Evolutionary conservation across 2,113 vertebrate species (phyloP), one percentile per base, ranked within the genome.

Genomic region (Egretta garzetta): DNA sequence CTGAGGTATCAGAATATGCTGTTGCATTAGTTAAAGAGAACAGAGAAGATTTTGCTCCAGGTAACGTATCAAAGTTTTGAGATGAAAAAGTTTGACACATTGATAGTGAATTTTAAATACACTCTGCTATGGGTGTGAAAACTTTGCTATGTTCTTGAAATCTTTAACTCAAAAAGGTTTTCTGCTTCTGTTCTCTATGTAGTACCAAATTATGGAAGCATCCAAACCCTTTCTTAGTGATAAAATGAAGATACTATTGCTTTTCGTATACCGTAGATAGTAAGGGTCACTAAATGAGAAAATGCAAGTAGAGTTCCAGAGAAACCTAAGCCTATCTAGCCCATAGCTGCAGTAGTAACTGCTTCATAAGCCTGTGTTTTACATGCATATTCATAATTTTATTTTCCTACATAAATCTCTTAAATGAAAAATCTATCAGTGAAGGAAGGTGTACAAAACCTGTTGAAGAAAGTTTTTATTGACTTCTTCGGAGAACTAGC

Each of bases 1-100:
- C 98, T 84, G 99, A 99, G 96, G 99, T 99, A 21, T 99, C 98
- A 21, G 98, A 99, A 88, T 98, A 99, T 52, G 99, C 99, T 16
- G 97, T 99, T 89, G 95, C 97, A 18, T 97, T 99, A 90, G 98
- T 99, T 93, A 99, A 99, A 96, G 98, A 99, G 56, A 98, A 94
- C 86, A 97, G 97, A 93, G 98, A 99, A 96, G 98, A 98, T 94
- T 98, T 98, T 26, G 96, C 97, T 79, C 93, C 98, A 95, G 99
- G 99, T 99, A 98, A 98, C 35, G 35, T 82, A 84, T 55, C 79
- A 33, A 93, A 66, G 43, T 74, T 88, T 58, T 68, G 28, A 56
- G 45, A 71, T 63, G 33, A 37, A 63, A 85, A 35, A 76, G 4
- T 19, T 59, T 74, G n/a, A 39, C n/a, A 12, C 24, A 21, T 2